These are phyloP conservation scores for Tychaedon coryphoeus DNA, from an alignment of 2,113 vertebrate genomes.

Conservation along the genomic window DNA sequence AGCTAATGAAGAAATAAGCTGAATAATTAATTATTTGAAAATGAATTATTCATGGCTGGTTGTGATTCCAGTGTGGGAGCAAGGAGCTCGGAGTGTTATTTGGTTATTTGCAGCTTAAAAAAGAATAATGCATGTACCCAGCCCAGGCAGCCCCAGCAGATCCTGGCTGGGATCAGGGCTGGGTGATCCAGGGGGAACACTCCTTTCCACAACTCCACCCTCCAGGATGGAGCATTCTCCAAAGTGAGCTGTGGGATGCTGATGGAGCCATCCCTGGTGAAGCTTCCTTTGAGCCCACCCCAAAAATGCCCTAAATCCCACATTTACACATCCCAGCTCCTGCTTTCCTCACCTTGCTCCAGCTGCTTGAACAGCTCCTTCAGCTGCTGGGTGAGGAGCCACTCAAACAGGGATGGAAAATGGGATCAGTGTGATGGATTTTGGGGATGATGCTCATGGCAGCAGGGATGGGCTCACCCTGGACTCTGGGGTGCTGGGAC, in stretches of 20 bases:
- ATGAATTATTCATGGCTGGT: constrained; percentile 55
- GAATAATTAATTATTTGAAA: constrained; percentile 62
- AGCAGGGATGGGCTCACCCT: background rate
- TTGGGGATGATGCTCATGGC: background rate
- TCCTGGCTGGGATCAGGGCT: background rate
- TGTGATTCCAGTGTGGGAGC: background rate
- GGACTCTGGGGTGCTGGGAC: background rate
- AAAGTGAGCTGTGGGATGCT: background rate
- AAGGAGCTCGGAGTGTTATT: background rate
- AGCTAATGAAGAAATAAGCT: constrained; percentile 58
- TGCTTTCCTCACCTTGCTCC: background rate
- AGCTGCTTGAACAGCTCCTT: background rate
- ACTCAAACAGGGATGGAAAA: too few species aligned
- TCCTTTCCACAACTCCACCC: background rate
- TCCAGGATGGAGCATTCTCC: accelerated
- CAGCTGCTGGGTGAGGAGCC: background rate
- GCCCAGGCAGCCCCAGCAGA: accelerated
- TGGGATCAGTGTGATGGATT: background rate
- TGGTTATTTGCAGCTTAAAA: constrained; percentile 11
- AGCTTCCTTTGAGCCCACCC: background rate
- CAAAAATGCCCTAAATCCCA: background rate
- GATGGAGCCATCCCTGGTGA: background rate
- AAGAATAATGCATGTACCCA: background rate
- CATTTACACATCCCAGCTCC: background rate
- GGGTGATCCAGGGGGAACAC: background rate